Conservation (phyloP, 2,113 vertebrate genomes). For the Saguinus imperator region DNA sequence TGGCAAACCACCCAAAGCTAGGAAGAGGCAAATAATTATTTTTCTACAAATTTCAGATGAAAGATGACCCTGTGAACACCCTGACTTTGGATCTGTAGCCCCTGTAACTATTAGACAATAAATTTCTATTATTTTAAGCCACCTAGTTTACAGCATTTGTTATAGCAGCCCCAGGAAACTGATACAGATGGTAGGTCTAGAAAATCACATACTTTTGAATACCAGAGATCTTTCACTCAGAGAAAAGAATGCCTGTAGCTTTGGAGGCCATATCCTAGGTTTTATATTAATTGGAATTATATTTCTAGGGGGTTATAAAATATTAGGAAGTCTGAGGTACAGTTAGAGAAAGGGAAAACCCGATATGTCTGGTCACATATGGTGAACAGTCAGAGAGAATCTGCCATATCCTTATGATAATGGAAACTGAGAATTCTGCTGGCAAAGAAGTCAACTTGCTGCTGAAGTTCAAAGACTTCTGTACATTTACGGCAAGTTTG, state of each 20-base stretch:
- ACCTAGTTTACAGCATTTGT: not conserved
- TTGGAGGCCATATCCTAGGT: not conserved
- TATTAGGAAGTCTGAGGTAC: not conserved
- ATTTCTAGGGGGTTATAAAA: conserved; percentile 2
- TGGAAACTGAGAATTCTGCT: conserved; percentile 14
- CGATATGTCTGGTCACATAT: conserved; percentile 34
- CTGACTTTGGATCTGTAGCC: not conserved
- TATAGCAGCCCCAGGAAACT: not conserved
- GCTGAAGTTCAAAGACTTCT: conserved; percentile 3
- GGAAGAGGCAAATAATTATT: not conserved
- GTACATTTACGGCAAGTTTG: not conserved
- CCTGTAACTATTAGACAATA: not conserved
- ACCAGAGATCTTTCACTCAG: not conserved
- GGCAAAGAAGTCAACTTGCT: conserved; percentile 12
- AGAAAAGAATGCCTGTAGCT: not conserved
- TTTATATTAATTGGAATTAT: not conserved
- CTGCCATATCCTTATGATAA: conserved; percentile 41
- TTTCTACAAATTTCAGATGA: not conserved
- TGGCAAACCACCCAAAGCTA: not conserved
- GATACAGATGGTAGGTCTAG: conserved; percentile 1
- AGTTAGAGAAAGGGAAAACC: not conserved
- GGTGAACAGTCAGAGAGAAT: conserved; percentile 22
- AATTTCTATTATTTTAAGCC: not conserved
- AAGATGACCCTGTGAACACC: not conserved
- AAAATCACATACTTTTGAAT: not conserved